A percentile compares a stretch with the other conserved stretches of the same genome.
Evolutionary conservation across 2,113 vertebrate genomes (phyloP).

Genomic region (Gallinago undulata): DNA sequence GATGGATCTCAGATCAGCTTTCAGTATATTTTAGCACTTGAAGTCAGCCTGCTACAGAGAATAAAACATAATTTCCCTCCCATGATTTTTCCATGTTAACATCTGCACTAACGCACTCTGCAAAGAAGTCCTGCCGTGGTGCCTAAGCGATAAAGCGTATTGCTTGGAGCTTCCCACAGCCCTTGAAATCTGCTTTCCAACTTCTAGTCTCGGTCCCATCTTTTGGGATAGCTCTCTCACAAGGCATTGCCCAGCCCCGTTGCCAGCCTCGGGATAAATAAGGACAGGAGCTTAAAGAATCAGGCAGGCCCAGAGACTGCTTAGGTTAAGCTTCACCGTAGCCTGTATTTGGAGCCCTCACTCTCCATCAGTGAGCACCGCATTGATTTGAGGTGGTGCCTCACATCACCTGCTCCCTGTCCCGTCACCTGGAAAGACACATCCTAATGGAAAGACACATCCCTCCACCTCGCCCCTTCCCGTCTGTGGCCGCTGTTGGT

Average conservation of each 20-base stretch:
- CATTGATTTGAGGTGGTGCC: background rate
- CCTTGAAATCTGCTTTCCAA: background rate
- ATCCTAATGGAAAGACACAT: background rate
- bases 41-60: background rate
- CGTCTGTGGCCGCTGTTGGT: background rate
- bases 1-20: background rate
- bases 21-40: background rate
- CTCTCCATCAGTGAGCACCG: background rate
- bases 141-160: background rate
- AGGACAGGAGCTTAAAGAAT: background rate
- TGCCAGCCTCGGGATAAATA: background rate
- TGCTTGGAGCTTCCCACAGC: background rate
- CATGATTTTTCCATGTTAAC: background rate
- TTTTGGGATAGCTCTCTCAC: background rate
- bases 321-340: background rate
- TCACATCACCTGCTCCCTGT: background rate
- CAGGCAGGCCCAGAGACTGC: background rate
- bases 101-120: background rate
- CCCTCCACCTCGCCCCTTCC: background rate
- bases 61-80: background rate
- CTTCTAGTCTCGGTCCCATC: background rate
- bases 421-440: background rate
- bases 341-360: background rate
- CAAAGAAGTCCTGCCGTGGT: background rate
- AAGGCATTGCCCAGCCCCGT: background rate